phyloP scores from a whole-genome alignment of 2,888 invertebrate species.

The Hydraecia micacea region DNA sequence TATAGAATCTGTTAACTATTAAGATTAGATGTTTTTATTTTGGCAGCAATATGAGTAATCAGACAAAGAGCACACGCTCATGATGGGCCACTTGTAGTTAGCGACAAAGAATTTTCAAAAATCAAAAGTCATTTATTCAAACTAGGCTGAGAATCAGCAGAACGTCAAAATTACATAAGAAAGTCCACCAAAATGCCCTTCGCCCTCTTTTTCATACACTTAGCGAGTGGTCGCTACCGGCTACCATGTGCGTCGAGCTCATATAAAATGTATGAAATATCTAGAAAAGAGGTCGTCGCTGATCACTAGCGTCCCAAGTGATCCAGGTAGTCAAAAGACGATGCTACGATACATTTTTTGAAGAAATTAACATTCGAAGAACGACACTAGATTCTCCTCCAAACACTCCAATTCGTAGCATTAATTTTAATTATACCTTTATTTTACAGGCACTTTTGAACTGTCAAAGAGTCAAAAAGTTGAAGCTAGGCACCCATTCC shows the following conservation, averaged over 20 bases:
- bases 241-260: not conserved
- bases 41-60: not conserved
- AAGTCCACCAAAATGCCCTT: not conserved
- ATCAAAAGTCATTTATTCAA: not conserved
- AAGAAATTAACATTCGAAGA: not conserved
- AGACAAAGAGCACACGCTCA: not conserved
- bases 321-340: not conserved
- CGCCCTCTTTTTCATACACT: not conserved
- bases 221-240: not conserved
- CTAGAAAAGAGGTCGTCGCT: not conserved
- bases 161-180: not conserved
- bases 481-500: not conserved
- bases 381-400: not conserved
- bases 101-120: not conserved
- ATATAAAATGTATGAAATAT: not conserved
- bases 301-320: not conserved
- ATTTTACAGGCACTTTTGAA: not conserved
- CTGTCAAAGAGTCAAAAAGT: not conserved
- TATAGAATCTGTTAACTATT: conserved; percentile 9
- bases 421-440: not conserved
- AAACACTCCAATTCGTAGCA: not conserved
- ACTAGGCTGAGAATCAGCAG: not conserved
- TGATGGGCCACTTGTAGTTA: not conserved
- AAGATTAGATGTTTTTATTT: not conserved
- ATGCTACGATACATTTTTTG: not conserved